phyloP scores from a whole-genome alignment of 1,140 invertebrate species.

The Drosophila malerkotliana region DNA sequence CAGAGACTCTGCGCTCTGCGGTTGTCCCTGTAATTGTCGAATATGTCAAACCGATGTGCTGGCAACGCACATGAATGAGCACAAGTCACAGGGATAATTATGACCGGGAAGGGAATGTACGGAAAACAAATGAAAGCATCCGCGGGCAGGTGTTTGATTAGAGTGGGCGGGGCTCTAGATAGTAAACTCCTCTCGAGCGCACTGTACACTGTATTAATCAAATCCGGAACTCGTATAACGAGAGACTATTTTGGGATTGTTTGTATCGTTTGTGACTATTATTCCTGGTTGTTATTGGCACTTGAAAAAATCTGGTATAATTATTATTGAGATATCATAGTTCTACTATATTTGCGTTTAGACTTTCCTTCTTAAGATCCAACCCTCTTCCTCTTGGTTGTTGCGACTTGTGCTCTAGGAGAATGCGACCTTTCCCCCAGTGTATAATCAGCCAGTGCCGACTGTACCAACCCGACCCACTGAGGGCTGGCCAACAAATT shows the following conservation, averaged over 20 bases:
- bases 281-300: neutral
- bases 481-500: constrained; percentile 65
- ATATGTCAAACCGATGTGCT: constrained; percentile 37
- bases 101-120: constrained; percentile 16
- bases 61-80: constrained; percentile 9
- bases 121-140: constrained; percentile 15
- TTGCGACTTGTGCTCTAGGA: neutral
- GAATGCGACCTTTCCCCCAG: neutral
- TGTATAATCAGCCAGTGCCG: constrained; percentile 4
- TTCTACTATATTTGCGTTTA: no score
- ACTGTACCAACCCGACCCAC: constrained; percentile 1
- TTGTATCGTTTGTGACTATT: neutral
- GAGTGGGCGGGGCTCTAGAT: constrained; percentile 1
- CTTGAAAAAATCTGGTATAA: neutral
- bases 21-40: constrained; percentile 64
- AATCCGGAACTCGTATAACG: neutral
- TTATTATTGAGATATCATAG: no score
- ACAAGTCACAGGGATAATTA: constrained; percentile 49
- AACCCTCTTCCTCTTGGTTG: no score
- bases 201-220: constrained; percentile 15
- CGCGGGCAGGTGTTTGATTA: constrained; percentile 17
- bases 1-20: constrained; percentile 37
- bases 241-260: neutral
- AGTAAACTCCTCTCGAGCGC: neutral
- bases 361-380: no score